Evolutionary conservation across 2,888 invertebrate species (phyloP), one percentile per base, ranked within the genome.

Genomic region (Syrphus vitripennis): DNA sequence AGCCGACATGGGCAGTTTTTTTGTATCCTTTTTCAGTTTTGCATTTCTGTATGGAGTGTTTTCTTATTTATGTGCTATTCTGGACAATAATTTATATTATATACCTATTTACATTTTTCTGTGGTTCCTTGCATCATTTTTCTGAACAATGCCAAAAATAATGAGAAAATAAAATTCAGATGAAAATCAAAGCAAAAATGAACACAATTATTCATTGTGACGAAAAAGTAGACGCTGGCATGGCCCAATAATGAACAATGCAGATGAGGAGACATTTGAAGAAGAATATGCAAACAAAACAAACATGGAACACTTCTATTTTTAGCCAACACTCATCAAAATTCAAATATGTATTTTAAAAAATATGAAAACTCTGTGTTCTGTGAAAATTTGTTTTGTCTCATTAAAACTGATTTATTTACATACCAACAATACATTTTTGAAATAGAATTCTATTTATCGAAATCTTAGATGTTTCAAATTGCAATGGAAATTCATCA

Each of bases 131-230:
- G 79, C 45, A 45, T 78, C 26, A 37, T 67, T 57, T n/a, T 77
- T 78, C 50, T 77, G 6, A 53, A 53, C n/a, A 37, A 53, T 14
- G 29, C 37, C n/a, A 19, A 16, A 50, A 53, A 34, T 40, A 48
- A 57, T 34, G 3, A n/a, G n/a, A 7, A 75, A 42, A 42, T n/a
- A 12, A 26, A 69, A 57, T 12, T 45, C 42, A 2, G 1, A 50
- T 42, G 19, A 16, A 69, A 63, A 55, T 45, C 71, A 37, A 67
- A 67, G 48, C 59, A 61, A 72, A 82, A 75, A 83, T 55, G 83
- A 83, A 83, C 69, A 83, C 55, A 83, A 83, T 79, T 78, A 83
- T 78, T 83, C 83, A 83, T 78, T 74, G 78, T 72, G 83, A 69
- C 37, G 72, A 69, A 63, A 26, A 34, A 37, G 4, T 9, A 29